Conservation (phyloP, 2,888 invertebrate genomes). For the Parnassius smintheus region DNA sequence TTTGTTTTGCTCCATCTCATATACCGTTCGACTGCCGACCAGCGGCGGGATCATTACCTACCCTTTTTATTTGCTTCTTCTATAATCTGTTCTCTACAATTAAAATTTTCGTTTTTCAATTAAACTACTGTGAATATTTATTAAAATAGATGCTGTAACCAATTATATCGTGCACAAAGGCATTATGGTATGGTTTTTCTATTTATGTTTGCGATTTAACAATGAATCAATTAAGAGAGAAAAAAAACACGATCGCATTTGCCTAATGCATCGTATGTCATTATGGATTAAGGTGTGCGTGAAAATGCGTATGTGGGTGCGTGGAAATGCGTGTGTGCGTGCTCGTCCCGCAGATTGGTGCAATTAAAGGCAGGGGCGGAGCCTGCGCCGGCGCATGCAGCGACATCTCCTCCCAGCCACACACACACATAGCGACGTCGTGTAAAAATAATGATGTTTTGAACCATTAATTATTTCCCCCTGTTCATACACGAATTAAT, state of each 20-base stretch:
- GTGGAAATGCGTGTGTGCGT: conserved; percentile 62
- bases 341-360: conserved; percentile 71
- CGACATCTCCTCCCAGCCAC: conserved; percentile 70
- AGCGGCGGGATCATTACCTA: conserved; percentile 28
- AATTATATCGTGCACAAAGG: conserved; percentile 31
- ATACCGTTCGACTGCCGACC: conserved; percentile 29
- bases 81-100: conserved; percentile 21
- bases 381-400: conserved; percentile 67
- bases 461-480: conserved; percentile 64
- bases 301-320: conserved; percentile 35
- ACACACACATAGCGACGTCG: conserved; percentile 32
- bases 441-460: conserved; percentile 59
- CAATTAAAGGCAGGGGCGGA: conserved; percentile 74
- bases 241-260: conserved; percentile 43
- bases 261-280: conserved; percentile 53
- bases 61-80: conserved; percentile 25
- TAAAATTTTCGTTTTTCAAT: conserved; percentile 14
- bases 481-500: conserved; percentile 37
- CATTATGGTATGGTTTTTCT: conserved; percentile 31
- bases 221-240: conserved; percentile 34
- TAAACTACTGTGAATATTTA: conserved; percentile 25
- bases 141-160: conserved; percentile 26
- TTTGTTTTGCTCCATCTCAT: conserved; percentile 46
- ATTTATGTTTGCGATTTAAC: conserved; percentile 36
- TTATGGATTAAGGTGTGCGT: conserved; percentile 36